These are phyloP conservation scores for Drosophila picticornis DNA, from an alignment of 2,888 invertebrate genomes.

Conservation along the genomic window DNA sequence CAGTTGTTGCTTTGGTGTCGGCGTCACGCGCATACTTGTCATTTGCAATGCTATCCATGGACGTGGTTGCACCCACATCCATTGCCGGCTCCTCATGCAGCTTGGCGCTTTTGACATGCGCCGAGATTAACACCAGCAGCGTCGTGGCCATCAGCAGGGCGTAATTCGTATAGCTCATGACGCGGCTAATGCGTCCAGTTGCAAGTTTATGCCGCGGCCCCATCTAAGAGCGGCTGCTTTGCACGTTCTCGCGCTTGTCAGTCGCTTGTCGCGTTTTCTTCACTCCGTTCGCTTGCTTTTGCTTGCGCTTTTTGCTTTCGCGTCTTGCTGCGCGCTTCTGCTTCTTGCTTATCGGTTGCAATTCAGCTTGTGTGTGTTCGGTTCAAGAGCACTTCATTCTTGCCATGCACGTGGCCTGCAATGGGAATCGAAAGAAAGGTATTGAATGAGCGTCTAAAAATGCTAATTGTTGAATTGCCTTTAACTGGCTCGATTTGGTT, in stretches of 20 bases:
- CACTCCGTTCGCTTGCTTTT: slow-evolving; percentile 15
- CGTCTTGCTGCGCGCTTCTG: not conserved
- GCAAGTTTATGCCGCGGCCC: slow-evolving; percentile 24
- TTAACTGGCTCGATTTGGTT: slow-evolving; percentile 44
- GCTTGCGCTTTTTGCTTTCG: slow-evolving; percentile 6
- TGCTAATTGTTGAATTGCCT: slow-evolving; percentile 24
- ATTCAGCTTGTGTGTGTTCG: slow-evolving; percentile 14
- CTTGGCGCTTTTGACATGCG: slow-evolving; percentile 80
- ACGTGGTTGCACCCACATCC: slow-evolving; percentile 16
- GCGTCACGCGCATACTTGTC: slow-evolving; percentile 30
- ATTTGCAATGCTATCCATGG: slow-evolving; percentile 40
- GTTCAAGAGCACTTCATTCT: slow-evolving; percentile 59
- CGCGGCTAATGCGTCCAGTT: slow-evolving; percentile 36
- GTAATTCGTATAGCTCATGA: slow-evolving; percentile 73
- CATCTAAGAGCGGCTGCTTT: slow-evolving; percentile 37
- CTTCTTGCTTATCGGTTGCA: slow-evolving; percentile 40
- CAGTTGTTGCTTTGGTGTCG: slow-evolving; percentile 17
- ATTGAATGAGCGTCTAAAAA: slow-evolving; percentile 21
- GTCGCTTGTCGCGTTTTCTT: slow-evolving; percentile 14
- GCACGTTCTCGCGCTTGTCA: slow-evolving; percentile 31
- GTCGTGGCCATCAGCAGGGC: slow-evolving; percentile 72
- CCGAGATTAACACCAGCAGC: slow-evolving; percentile 79
- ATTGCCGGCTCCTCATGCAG: slow-evolving; percentile 52
- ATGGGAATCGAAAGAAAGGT: slow-evolving; percentile 25
- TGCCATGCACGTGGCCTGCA: slow-evolving; percentile 68